phyloP scores from a whole-genome alignment of 2,113 vertebrate genomes.

The Salvelinus alpinus region DNA sequence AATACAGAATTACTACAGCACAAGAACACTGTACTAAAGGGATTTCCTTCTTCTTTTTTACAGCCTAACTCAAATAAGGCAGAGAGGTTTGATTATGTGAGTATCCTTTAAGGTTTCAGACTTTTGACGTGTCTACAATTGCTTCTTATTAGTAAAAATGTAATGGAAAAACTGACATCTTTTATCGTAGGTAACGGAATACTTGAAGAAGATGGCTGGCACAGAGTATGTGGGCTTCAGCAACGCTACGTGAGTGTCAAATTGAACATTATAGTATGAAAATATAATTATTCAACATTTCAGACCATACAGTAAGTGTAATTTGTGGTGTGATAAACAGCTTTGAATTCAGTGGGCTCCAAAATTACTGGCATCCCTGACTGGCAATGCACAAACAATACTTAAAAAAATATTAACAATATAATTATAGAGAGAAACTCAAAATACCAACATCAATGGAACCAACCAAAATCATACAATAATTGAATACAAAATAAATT shows the following conservation, averaged over 20 bases:
- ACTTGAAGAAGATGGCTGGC: slow-evolving; percentile 81
- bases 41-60: slow-evolving; percentile 31
- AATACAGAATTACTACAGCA: neutral
- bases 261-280: neutral
- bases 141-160: neutral
- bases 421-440: too few species aligned
- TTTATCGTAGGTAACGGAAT: slow-evolving; percentile 80
- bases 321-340: neutral
- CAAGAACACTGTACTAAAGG: slow-evolving; percentile 2
- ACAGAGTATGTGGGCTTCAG: slow-evolving; percentile 85
- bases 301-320: neutral
- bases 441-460: too few species aligned
- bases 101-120: slow-evolving; percentile 47
- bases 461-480: too few species aligned
- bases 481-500: too few species aligned
- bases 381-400: too few species aligned
- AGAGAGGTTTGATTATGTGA: slow-evolving; percentile 88
- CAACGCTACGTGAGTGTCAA: slow-evolving; percentile 84
- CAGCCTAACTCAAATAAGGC: slow-evolving; percentile 85
- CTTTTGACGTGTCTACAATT: neutral
- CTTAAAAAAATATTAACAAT: too few species aligned
- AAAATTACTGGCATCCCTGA: too few species aligned
- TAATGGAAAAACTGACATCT: neutral
- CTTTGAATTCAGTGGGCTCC: neutral
- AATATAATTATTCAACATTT: neutral